Percentiles rank a stretch among this genome's conserved stretches.
phyloP scores from a whole-genome alignment of 1,140 invertebrate genomes.

The Bombus terrestris region DNA sequence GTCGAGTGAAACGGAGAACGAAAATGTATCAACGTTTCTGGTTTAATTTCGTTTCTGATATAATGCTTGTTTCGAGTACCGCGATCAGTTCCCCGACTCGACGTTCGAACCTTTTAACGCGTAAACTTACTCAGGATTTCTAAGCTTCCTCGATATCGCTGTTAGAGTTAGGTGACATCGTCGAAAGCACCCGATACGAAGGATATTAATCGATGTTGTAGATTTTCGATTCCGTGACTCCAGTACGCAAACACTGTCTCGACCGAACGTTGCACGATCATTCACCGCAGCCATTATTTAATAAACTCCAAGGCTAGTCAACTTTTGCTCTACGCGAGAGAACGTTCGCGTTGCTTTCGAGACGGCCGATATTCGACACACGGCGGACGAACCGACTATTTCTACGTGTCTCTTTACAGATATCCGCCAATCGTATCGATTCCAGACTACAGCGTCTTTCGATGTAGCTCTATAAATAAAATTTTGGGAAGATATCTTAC shows the following conservation, averaged over 20 bases:
- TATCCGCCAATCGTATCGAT: no score
- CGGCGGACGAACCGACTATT: not conserved
- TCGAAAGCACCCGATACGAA: no score
- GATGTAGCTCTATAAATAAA: no score
- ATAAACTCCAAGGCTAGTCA: conserved; percentile 68
- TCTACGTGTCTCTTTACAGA: no score
- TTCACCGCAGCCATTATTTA: conserved; percentile 68
- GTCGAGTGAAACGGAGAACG: not conserved
- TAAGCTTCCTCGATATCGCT: no score
- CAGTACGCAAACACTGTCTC: conserved; percentile 4
- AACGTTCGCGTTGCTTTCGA: conserved; percentile 47
- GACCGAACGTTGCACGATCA: conserved; percentile 48
- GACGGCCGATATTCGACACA: not conserved
- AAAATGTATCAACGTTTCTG: not conserved
- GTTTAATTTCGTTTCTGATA: not conserved
- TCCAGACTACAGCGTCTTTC: no score
- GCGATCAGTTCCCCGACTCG: not conserved
- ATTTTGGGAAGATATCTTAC: not conserved
- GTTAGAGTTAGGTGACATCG: no score
- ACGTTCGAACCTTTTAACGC: no score
- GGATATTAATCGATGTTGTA: not conserved
- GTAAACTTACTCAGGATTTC: no score
- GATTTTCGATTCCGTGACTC: not conserved
- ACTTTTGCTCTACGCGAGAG: conserved; percentile 7
- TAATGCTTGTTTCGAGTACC: not conserved